phyloP scores from a whole-genome alignment of 37 sponge, comb jelly and placozoan species.

The Haliclona indistincta region DNA sequence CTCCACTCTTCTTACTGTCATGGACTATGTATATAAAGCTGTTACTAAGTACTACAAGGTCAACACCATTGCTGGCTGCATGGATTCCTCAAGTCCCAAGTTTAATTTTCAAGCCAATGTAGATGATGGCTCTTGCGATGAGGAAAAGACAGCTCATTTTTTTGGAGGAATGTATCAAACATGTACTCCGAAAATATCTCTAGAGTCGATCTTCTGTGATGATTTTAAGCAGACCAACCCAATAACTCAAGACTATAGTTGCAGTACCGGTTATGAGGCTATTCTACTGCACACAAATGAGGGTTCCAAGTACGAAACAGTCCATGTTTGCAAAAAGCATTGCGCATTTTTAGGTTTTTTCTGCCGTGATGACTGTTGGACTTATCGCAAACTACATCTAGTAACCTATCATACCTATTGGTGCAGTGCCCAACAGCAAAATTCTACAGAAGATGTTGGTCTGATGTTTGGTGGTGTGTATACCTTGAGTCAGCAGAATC shows the following conservation, averaged over 20 bases:
- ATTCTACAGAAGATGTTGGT: constrained; percentile 17
- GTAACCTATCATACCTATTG: constrained; percentile 59
- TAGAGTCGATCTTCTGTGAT: too few relatives aligned
- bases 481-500: constrained; percentile 53
- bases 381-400: background rate
- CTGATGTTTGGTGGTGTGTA: constrained; percentile 80
- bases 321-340: constrained; percentile 12
- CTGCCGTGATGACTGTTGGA: too few relatives aligned
- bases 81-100: constrained; percentile 42
- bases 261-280: constrained; percentile 44
- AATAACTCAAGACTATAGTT: constrained; percentile 49
- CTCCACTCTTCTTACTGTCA: constrained; percentile 32
- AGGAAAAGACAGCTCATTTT: constrained; percentile 25
- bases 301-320: too few relatives aligned
- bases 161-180: constrained; percentile 84
- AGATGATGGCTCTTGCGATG: constrained; percentile 50
- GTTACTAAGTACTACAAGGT: constrained; percentile 63
- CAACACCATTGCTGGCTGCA: constrained; percentile 71
- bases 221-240: constrained; percentile 56
- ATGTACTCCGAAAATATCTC: constrained; percentile 26
- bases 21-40: constrained; percentile 42
- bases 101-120: constrained; percentile 73
- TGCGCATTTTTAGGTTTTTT: constrained; percentile 16
- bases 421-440: constrained; percentile 37
- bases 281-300: constrained; percentile 47